Percentiles rank a stretch among this genome's conserved stretches.
Evolutionary conservation across 2,797 vertebrate species (phyloP).

Genomic region (Eulemur coronatus): DNA sequence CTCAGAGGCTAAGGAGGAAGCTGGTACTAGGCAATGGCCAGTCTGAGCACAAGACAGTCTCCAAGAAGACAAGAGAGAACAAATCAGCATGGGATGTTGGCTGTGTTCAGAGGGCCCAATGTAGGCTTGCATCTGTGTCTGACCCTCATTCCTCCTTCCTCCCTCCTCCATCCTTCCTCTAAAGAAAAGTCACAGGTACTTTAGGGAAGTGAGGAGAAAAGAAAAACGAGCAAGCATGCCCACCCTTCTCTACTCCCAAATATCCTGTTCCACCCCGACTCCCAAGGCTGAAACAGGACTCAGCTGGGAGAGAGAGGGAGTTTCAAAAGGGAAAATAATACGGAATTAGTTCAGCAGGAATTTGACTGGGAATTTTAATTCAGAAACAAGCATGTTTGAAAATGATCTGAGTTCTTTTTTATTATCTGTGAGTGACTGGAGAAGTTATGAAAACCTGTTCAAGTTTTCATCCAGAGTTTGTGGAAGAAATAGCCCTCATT

Average conservation of each 20-base stretch:
- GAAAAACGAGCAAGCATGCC: neutral
- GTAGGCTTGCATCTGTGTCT: neutral
- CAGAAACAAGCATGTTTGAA: neutral
- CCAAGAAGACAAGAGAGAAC: neutral
- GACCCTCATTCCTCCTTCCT: too few species aligned
- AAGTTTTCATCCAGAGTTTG: neutral
- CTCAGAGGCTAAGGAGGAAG: neutral
- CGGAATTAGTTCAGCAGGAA: neutral
- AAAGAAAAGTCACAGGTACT: too few species aligned
- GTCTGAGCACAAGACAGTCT: neutral
- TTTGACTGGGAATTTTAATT: neutral
- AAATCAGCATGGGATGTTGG: neutral
- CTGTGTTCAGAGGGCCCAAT: neutral
- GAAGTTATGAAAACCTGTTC: neutral
- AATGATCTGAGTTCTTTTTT: neutral
- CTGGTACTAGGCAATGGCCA: neutral
- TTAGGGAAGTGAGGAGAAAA: neutral
- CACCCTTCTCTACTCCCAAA: accelerated
- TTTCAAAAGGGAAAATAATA: neutral
- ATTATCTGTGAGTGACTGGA: neutral
- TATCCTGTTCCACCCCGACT: accelerated
- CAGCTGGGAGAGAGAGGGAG: neutral
- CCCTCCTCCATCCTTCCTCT: accelerated
- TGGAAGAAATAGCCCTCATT: neutral
- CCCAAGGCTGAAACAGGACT: too few species aligned